Evolutionary conservation across 2,888 invertebrate genomes (phyloP).

Genomic region (Deilephila elpenor): DNA sequence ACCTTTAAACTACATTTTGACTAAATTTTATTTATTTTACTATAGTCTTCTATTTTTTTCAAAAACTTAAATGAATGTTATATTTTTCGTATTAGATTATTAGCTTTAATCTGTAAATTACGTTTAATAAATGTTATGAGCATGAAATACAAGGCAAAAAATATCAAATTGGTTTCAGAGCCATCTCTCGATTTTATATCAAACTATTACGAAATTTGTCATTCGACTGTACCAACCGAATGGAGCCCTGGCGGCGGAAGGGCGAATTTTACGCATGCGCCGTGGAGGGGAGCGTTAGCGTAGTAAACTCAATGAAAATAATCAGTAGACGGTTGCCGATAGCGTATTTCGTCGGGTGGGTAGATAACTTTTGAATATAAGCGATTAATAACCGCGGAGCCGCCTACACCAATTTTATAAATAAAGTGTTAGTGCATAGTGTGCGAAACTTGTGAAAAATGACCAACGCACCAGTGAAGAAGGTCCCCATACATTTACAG

Average conservation of each 20-base stretch:
- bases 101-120: neutral
- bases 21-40: neutral
- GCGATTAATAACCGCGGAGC: slow-evolving; percentile 58
- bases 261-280: slow-evolving; percentile 75
- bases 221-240: slow-evolving; percentile 23
- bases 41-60: too few species aligned
- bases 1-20: neutral
- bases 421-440: slow-evolving; percentile 75
- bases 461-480: slow-evolving; percentile 93
- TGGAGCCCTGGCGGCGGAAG: slow-evolving; percentile 57
- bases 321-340: slow-evolving; percentile 67
- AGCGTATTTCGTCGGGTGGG: slow-evolving; percentile 43
- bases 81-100: neutral
- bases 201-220: slow-evolving; percentile 34
- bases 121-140: neutral
- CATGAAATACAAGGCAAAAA: neutral
- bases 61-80: neutral
- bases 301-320: slow-evolving; percentile 69
- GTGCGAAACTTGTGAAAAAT: slow-evolving; percentile 77
- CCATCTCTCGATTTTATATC: slow-evolving; percentile 45
- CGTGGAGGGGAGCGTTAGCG: slow-evolving; percentile 60
- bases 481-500: slow-evolving; percentile 97
- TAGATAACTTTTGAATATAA: slow-evolving; percentile 41
- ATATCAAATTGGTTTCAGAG: slow-evolving; percentile 23
- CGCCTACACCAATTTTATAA: slow-evolving; percentile 72